Evolutionary conservation across 1,140 invertebrate genomes (phyloP).

Genomic region (Hylaeus anthracinus): DNA sequence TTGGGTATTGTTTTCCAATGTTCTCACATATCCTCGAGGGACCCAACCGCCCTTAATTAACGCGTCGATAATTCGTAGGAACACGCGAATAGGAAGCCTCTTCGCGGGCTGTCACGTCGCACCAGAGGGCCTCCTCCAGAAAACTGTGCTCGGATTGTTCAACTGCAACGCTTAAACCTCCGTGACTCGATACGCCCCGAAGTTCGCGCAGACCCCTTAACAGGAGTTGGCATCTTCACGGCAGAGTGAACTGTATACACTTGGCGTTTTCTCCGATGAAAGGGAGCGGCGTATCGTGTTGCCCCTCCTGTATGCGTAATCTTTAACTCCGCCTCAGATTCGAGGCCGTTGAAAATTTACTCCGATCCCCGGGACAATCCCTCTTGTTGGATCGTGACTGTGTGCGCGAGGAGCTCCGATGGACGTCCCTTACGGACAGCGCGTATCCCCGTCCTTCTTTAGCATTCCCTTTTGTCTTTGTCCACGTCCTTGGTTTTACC

Average conservation of each 20-base stretch:
- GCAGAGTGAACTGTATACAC: conserved; percentile 30
- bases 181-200: neutral
- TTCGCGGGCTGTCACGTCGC: neutral
- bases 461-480: neutral
- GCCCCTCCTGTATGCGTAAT: conserved; percentile 32
- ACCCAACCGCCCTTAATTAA: conserved; percentile 28
- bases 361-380: conserved; percentile 64
- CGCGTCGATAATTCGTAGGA: conserved; percentile 17
- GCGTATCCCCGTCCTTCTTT: neutral
- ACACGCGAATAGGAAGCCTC: neutral
- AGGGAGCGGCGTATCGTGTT: conserved; percentile 34
- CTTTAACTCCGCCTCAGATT: conserved; percentile 4
- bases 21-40: conserved; percentile 10
- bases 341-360: conserved; percentile 59
- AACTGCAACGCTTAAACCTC: neutral
- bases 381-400: conserved; percentile 65
- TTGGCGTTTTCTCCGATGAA: conserved; percentile 10
- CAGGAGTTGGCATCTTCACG: conserved; percentile 47
- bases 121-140: neutral
- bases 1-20: conserved; percentile 26
- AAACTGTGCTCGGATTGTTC: conserved; percentile 8
- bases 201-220: conserved; percentile 34
- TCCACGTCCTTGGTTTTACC: conserved; percentile 23
- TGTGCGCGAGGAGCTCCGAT: conserved; percentile 30
- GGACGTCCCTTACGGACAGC: conserved; percentile 33